Evolutionary conservation across 1,140 invertebrate genomes (phyloP).

Genomic region (Brachionus calyciflorus): DNA sequence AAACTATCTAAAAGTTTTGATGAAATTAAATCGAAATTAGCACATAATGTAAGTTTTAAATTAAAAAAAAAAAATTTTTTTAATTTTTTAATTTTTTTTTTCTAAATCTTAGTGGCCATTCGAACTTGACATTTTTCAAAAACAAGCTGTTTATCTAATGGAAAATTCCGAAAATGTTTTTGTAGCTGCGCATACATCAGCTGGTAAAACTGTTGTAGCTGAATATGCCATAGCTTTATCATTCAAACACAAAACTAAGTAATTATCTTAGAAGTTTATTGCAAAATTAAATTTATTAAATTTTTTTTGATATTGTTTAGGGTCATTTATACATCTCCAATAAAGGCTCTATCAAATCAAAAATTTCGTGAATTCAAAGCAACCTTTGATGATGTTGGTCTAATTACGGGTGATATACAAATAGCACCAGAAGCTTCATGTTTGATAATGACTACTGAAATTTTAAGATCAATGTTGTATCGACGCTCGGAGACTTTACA

Average conservation of each 20-base stretch:
- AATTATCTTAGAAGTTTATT: constrained; percentile 44
- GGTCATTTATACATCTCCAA: constrained; percentile 96
- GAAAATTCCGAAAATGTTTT: constrained; percentile 93
- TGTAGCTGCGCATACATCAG: constrained; percentile 96
- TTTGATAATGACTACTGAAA: constrained; percentile 99
- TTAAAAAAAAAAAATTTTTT: background rate
- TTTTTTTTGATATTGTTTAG: constrained; percentile 63
- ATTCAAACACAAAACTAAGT: constrained; percentile 84
- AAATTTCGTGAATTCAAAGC: constrained; percentile 96
- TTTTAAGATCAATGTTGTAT: constrained; percentile 92
- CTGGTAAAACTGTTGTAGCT: constrained; percentile 97
- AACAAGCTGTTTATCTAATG: constrained; percentile 86
- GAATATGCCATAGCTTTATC: constrained; percentile 93
- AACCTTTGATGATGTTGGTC: constrained; percentile 80
- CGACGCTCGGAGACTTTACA: constrained; percentile 87
- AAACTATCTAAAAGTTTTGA: constrained; percentile 42
- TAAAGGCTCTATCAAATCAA: constrained; percentile 98
- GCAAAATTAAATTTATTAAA: background rate
- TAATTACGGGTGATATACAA: constrained; percentile 93
- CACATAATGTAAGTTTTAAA: background rate
- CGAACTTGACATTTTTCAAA: constrained; percentile 94
- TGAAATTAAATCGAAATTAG: constrained; percentile 34
- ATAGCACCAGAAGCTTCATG: constrained; percentile 86
- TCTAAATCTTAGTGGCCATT: constrained; percentile 70
- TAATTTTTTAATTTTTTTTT: background rate